Conservation (phyloP, 2,888 invertebrate species). For the Andrena bicolor region DNA sequence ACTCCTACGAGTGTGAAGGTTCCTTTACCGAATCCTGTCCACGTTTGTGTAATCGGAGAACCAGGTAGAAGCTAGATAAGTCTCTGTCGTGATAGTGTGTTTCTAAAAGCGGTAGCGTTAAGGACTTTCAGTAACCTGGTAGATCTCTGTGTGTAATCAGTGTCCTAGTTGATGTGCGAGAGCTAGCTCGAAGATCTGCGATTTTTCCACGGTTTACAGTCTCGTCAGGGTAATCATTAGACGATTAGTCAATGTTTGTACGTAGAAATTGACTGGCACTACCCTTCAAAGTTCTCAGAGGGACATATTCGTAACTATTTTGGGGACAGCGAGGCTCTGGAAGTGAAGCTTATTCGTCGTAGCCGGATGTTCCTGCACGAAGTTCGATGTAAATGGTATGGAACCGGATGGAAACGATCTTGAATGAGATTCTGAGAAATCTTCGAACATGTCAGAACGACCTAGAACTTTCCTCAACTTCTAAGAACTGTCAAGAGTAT, state of each 20-base stretch:
- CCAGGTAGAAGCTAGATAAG: not conserved
- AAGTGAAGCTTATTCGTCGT: not conserved
- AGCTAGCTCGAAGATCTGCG: not conserved
- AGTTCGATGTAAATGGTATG: slow-evolving; percentile 3
- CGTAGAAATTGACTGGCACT: not conserved
- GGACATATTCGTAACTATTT: not conserved
- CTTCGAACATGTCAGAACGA: not conserved
- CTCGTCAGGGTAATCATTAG: not conserved
- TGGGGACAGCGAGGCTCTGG: not conserved
- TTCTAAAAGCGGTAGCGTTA: not conserved
- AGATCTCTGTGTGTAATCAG: slow-evolving; percentile 5
- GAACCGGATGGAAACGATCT: not conserved
- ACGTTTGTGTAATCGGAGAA: slow-evolving; percentile 3
- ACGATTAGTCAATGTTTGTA: not conserved
- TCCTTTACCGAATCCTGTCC: not conserved
- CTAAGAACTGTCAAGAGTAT: not conserved
- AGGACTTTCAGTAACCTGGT: not conserved
- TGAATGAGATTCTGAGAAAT: not conserved
- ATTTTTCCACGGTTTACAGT: not conserved
- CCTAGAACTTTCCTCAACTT: not conserved
- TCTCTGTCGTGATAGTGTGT: slow-evolving; percentile 2
- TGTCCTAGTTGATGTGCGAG: slow-evolving; percentile 6
- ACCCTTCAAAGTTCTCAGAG: not conserved
- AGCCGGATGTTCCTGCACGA: not conserved
- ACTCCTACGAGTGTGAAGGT: not conserved